Base-by-base conservation (phyloP, 2,113 vertebrate species). In the Platysternon megacephalum region DNA sequence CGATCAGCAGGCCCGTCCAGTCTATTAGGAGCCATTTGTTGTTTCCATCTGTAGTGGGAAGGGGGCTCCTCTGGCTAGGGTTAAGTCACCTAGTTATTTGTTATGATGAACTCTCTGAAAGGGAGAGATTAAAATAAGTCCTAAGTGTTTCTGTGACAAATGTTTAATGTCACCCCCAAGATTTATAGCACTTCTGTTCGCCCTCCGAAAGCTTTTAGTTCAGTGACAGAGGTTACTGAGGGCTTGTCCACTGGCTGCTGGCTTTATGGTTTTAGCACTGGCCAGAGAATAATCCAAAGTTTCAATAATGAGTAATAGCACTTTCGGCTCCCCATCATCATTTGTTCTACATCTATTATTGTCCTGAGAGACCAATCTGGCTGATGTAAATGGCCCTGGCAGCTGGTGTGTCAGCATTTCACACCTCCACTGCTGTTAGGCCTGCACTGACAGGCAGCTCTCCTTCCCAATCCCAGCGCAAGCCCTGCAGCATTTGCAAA, bases 101-200 rank as follows among this genome's bases (percentile, higher is more conserved):
- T 98, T 98, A 98, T 97, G 95, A 98, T 97, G 97, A 98, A 97
- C 98, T 97, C 97, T 96, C 96, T 42, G 76, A 98, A 98, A 97
- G 90, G 84, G 97, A 98, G 98, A 98, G 95, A 98, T 98, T 98
- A 97, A 98, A 98, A 97, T 96, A 97, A 98, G 96, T 42, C 97
- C 89, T 95, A 98, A 98, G 97, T 98, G 98, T 98, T 98, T 95
- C 96, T 91, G 93, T 98, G 98, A 98, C 98, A 98, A 98, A 98
- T 98, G 97, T 98, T 98, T 98, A 97, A 96, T 0, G 78, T 98
- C 97, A 29, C 89, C 83, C 58, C 4, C 22, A 97, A 98, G 98
- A 98, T 99, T 98, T 98, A 98, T 97, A 93, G 97, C 97, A 97
- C 97, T 98, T 97, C 97, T 97, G 94, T 96, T 98, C 93, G 46